Conservation (phyloP, 2,888 invertebrate genomes). For the Acronicta aceris region DNA sequence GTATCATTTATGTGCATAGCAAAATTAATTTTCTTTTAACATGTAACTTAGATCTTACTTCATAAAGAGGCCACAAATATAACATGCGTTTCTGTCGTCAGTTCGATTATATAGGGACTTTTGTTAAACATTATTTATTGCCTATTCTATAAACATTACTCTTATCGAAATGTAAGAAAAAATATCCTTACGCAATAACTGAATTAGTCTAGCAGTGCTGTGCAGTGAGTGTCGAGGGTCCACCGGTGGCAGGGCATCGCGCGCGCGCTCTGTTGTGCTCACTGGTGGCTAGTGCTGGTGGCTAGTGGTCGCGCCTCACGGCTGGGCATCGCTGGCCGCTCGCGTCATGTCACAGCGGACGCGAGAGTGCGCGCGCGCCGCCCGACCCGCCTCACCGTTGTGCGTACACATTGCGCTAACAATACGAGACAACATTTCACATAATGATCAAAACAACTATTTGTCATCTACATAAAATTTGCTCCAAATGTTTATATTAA, state of each 20-base stretch:
- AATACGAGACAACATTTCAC: constrained; percentile 87
- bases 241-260: constrained; percentile 60
- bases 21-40: constrained; percentile 88
- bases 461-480: constrained; percentile 89
- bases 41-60: constrained; percentile 89
- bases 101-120: constrained; percentile 89
- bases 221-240: constrained; percentile 82
- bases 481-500: constrained; percentile 89
- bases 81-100: constrained; percentile 89
- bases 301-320: constrained; percentile 56
- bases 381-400: constrained; percentile 75
- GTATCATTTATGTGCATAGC: constrained; percentile 90
- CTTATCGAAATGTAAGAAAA: constrained; percentile 87
- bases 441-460: constrained; percentile 88
- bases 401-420: constrained; percentile 87
- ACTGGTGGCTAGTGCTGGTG: neutral
- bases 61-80: constrained; percentile 89
- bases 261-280: constrained; percentile 23
- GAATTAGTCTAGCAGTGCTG: constrained; percentile 88
- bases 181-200: constrained; percentile 87
- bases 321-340: constrained; percentile 1
- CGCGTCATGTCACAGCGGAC: constrained; percentile 17
- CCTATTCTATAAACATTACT: constrained; percentile 87
- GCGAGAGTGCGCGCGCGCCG: constrained; percentile 42
- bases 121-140: constrained; percentile 88